Evolutionary conservation across 2,888 invertebrate genomes (phyloP), one percentile per base, ranked within the genome.

Genomic region (Mimumesa dahlbomi): DNA sequence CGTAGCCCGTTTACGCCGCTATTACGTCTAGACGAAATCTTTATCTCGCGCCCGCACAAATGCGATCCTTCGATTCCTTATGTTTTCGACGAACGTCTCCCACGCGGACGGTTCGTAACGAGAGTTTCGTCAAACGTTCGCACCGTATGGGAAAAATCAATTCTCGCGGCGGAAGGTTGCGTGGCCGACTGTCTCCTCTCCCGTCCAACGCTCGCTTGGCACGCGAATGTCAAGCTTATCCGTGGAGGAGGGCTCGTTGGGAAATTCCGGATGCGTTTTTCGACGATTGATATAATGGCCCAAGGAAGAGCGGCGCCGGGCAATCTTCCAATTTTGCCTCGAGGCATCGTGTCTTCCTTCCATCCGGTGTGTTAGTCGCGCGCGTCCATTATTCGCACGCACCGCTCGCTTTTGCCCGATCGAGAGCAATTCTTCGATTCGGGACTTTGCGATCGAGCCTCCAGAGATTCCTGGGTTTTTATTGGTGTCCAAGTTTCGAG

Each of bases 301-400:
- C 43, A 48, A 25, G 53, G 49, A 25, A 46, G 58, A 63, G 53
- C 36, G 50, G 38, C 52, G 59, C 62, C 62, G 59, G 49, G 54
- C 68, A 73, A 73, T 73, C 59, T 73, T 73, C 56, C 68, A 73
- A 73, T 73, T 73, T 52, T 40, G 50, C 46, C 31, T 19, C 21
- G 16, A 19, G 9, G 3, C 16, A 38, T 14, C 11, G 43, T 25
- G 18, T n/a, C 42, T 16, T 45, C 54, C 46, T 54, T 62, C 42
- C 53, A 29, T 57, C 36, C 45, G 9, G 13, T 42, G n/a, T n/a
- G n/a, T n/a, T n/a, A 29, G 2, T 42, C 49, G 49, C 21, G 21
- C 13, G n/a, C n/a, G n/a, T n/a, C n/a, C n/a, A 48, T 62, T 54
- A 46, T 21, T 54, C 18, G 53, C 61, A 61, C 61, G 52, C 52